These are phyloP conservation scores for Callaeas wilsoni DNA, from an alignment of 2,113 vertebrate genomes.

Conservation along the genomic window DNA sequence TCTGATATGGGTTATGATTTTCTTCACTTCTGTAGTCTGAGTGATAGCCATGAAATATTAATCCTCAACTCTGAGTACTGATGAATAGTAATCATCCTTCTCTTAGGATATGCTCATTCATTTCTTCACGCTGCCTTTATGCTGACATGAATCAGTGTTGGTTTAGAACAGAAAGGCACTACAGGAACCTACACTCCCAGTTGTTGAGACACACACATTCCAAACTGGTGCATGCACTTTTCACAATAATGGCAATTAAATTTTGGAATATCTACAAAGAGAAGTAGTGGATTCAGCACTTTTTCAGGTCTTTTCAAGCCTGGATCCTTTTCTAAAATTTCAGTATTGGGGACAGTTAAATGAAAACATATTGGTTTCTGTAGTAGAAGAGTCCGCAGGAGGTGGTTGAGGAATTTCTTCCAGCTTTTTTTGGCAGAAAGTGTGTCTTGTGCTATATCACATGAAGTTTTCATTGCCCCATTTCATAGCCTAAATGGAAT, in stretches of 20 bases:
- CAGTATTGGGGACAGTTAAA: background rate
- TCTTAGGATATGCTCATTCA: background rate
- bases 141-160: background rate
- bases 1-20: background rate
- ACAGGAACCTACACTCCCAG: background rate
- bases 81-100: background rate
- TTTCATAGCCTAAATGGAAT: background rate
- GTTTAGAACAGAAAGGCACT: background rate
- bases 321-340: background rate
- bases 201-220: background rate
- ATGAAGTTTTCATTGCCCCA: background rate
- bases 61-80: background rate
- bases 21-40: background rate
- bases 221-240: accelerated
- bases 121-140: background rate
- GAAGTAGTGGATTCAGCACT: background rate
- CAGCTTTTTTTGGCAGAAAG: background rate
- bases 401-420: background rate
- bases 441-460: background rate
- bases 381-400: background rate
- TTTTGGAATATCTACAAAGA: background rate
- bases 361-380: background rate
- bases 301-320: background rate
- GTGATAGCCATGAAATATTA: background rate
- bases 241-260: background rate